phyloP scores from a whole-genome alignment of 2,888 invertebrate species.

The Rhodophaea formosa region DNA sequence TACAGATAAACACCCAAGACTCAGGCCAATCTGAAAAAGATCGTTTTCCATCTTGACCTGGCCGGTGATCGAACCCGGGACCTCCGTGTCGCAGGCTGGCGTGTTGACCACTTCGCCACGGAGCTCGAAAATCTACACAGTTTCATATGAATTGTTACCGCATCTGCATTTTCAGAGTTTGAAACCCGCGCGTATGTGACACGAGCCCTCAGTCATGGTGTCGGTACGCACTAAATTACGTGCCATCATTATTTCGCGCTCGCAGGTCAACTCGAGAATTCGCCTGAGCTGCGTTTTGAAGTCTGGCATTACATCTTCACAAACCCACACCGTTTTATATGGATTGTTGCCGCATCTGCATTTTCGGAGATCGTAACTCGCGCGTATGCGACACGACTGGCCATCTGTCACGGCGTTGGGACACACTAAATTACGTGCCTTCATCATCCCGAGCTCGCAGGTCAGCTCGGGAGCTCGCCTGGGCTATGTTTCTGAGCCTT shows the following conservation, averaged over 20 bases:
- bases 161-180: not conserved
- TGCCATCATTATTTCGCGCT: no score
- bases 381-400: slow-evolving; percentile 48
- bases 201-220: slow-evolving; percentile 70
- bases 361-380: not conserved
- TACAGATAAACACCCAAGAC: no score
- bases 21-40: no score
- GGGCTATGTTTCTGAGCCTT: not conserved
- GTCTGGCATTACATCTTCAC: no score
- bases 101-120: no score
- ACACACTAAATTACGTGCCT: slow-evolving; percentile 72
- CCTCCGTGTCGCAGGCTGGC: no score
- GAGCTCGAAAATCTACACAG: no score
- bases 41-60: no score
- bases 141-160: not conserved
- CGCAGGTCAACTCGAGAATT: no score
- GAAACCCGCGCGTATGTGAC: slow-evolving; percentile 38
- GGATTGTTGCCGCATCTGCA: not conserved
- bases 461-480: slow-evolving; percentile 26
- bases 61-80: no score
- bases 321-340: no score
- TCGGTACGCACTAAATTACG: slow-evolving; percentile 41
- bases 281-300: no score
- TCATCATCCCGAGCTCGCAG: slow-evolving; percentile 67
- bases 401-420: slow-evolving; percentile 72